Evolutionary conservation across 2,797 vertebrate genomes (phyloP), one percentile per base, ranked within the genome.

Genomic region (Neosilurus hyrtlii): DNA sequence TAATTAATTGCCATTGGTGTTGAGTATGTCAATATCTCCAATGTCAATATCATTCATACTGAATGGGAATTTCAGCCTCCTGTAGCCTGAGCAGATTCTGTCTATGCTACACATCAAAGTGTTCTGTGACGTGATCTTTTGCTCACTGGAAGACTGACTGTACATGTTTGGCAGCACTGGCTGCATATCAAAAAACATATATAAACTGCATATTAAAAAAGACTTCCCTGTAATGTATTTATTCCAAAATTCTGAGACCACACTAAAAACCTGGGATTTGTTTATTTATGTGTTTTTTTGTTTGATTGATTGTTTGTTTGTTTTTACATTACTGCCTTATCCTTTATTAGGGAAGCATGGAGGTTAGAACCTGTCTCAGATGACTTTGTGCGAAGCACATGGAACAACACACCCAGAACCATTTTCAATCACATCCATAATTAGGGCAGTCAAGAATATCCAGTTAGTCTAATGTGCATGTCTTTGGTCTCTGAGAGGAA

Each of bases 11-110:
- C 79, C 51, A 22, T 82, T 81, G 63, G 79, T 85, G 51, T 49
- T 56, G 72, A 74, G 3, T 71, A 85, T 52, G 68, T 81, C 59
- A 15, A 71, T 87, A 85, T 88, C 87, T 91, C 91, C 89, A 85
- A 90, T 92, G 92, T 94, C 92, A 93, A 94, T 94, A 94, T 92
- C 86, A 81, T 88, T 94, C 91, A 92, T n/a, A 59, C 4, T 37
- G 54, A 35, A 57, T 57, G 72, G 18, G 16, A 35, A 59, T 59
- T 57, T 30, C 72, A 74, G 54, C 14, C 9, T 22, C 12, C 54
- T 57, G 22, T 9, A 74, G 72, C 2, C 18, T 57, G 72, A 75
- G 72, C 9, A 75, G 26, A 18, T 35, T 9, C 54, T 57, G 2
- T 72, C 14, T 26, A 1, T 54, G 14, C 9, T 11, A 57, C 26